Base-by-base conservation (phyloP, 2,888 invertebrate species). In the Lasioglossum vierecki region DNA sequence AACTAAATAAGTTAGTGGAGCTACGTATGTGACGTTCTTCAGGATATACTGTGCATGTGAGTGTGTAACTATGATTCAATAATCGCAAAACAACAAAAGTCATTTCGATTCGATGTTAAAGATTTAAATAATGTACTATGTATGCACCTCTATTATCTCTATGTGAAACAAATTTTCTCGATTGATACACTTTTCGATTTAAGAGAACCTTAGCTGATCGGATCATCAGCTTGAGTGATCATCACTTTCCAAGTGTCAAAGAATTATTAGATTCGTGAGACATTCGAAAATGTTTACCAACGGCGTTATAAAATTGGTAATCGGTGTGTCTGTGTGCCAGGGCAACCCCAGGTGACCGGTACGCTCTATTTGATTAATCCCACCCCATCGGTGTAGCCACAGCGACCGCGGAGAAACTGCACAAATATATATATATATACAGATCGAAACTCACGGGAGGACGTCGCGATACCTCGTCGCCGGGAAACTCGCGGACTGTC, bases 401-500 rank as follows among this genome's bases (percentile, higher is more conserved):
- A 53, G 66, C 41, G 35, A 22, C 71, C 30, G 18, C 30, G 46
- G 60, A 35, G 22, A 53, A 53, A 57, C 22, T 53, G 74, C 78
- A 57, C 66, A 46, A 44, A 53, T 35, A 35, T 35, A 35, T 35
- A 35, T 35, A 3, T 5, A 39, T 63, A 60, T 39, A 41, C 30
- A 9, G 71, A 53, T 63, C 57, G 53, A 76, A 76, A 60, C 63
- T 63, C 75, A 68, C 78, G 74, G 70, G 79, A 81, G 41, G 49
- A 41, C 71, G 13, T 57, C 84, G 84, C 82, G 79, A 70, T 68
- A 26, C 53, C 71, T 79, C 77, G 75, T 57, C 72, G 68, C 75
- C 79, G 88, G 88, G 90, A 91, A 91, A 88, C 87, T 91, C 88
- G 78, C 90, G 88, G 44, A 87, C 88, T 75, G 81, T 49, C 85